phyloP scores from a whole-genome alignment of 2,113 vertebrate genomes.

The Cisticola juncidis region DNA sequence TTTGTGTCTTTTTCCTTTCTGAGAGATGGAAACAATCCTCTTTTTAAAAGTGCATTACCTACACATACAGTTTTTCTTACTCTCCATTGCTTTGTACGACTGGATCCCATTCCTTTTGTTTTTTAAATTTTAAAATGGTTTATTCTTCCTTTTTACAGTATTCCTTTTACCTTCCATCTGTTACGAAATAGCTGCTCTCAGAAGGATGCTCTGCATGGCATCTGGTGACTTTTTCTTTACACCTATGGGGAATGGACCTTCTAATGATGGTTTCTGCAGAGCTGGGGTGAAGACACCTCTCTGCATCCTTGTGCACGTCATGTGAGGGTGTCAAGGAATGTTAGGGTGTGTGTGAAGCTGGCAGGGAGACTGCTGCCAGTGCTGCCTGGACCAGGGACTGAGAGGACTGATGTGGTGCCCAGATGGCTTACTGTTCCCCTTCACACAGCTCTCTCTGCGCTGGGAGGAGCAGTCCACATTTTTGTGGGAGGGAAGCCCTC shows the following conservation, averaged over 20 bases:
- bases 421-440: not conserved
- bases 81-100: not conserved
- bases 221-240: not conserved
- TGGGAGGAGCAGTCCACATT: not conserved
- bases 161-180: not conserved
- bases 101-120: not conserved
- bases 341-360: not conserved
- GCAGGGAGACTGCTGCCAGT: not conserved
- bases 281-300: fast-evolving
- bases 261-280: not conserved
- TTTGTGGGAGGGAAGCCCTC: not conserved
- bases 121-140: not conserved
- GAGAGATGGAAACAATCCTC: not conserved
- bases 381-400: not conserved
- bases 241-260: not conserved
- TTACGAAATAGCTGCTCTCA: not conserved
- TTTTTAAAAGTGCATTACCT: not conserved
- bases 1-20: not conserved
- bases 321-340: fast-evolving
- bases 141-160: not conserved
- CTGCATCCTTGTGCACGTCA: not conserved
- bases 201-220: not conserved
- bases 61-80: not conserved
- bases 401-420: fast-evolving
- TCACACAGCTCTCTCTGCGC: not conserved